Conservation (phyloP, 2,797 vertebrate genomes). For the Erpetoichthys calabaricus region DNA sequence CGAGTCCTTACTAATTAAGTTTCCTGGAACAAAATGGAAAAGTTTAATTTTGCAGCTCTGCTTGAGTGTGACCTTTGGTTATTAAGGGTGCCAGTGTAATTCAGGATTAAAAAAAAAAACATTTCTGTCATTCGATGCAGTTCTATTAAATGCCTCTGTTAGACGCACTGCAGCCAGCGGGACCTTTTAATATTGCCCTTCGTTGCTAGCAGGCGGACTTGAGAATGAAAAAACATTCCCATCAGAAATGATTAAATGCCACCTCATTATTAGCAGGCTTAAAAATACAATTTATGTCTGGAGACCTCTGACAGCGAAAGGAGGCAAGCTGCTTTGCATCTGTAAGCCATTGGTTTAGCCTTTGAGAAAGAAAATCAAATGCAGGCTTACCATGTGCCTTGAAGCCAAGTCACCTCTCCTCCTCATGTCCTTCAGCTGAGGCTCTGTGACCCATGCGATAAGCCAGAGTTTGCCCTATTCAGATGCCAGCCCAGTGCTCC, state of each 20-base stretch:
- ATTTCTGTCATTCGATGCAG: slow-evolving; percentile 17
- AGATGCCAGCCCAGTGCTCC: too few relatives aligned
- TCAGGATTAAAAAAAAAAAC: slow-evolving; percentile 24
- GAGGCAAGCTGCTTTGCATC: too few relatives aligned
- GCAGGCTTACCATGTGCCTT: too few relatives aligned
- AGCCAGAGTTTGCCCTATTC: too few relatives aligned
- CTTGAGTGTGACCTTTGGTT: slow-evolving; percentile 5
- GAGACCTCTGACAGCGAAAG: too few relatives aligned
- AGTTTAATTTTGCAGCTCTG: slow-evolving; percentile 17
- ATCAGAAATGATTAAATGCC: slow-evolving; percentile 18
- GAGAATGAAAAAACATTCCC: slow-evolving; percentile 9
- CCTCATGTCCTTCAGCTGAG: too few relatives aligned
- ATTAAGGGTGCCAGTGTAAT: slow-evolving; percentile 25
- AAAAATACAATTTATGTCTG: too few relatives aligned
- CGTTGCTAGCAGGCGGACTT: background rate
- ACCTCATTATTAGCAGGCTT: slow-evolving; percentile 12
- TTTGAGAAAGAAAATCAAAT: too few relatives aligned
- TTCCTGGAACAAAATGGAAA: slow-evolving; percentile 16
- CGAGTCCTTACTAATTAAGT: background rate
- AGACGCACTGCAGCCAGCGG: slow-evolving; percentile 6
- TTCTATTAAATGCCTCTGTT: slow-evolving; percentile 2
- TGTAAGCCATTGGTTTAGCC: too few relatives aligned
- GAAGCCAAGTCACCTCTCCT: too few relatives aligned
- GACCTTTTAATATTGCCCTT: slow-evolving; percentile 19
- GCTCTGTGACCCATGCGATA: too few relatives aligned